Base-by-base conservation (phyloP, 2,113 vertebrate genomes). In the Nothoprocta perdicaria region DNA sequence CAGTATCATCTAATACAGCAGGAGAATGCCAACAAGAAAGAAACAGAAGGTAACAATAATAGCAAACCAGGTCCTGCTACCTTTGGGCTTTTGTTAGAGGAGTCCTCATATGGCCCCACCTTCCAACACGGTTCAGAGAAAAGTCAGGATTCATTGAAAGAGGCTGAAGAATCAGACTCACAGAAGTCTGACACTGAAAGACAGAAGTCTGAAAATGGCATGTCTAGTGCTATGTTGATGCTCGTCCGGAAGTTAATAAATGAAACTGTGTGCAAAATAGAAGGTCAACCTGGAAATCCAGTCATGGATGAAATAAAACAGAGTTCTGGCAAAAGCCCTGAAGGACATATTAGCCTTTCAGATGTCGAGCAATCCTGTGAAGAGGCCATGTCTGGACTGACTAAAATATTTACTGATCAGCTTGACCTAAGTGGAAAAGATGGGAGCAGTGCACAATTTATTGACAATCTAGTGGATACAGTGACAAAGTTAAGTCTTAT, bases 401-500 rank as follows among this genome's bases (percentile, higher is more conserved):
- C 94, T 76, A 83, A 94, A 92, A 86, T 92, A 53, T 86, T 96
- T 43, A 33, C 83, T 52, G 73, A 74, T 85, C 88, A 92, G 48
- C 62, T 83, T 2, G 31, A 60, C 23, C 46, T 94, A 78, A 91
- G 92, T 29, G 86, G 75, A 80, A 58, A 69, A 68, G 91, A 81
- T 67, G 82, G 71, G 29, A 75, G 82, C 67, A 79, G 46, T 0
- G 17, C 82, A 27, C 74, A 94, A 27, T 91, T 97, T 86, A 14
- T 94, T 48, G 94, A 96, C 18, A 86, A 93, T 15, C 74, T 96
- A 55, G 88, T 95, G 58, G 96, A 96, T 48, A 96, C 92, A 1
- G 96, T 95, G 63, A 95, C 96, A 94, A 97, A 96, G 79, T 6
- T 96, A 46, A 96, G 96, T 80, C 91, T 97, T 88, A 90, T 89